phyloP scores from a whole-genome alignment of 2,797 vertebrate species.

The Enteromius viviparus region DNA sequence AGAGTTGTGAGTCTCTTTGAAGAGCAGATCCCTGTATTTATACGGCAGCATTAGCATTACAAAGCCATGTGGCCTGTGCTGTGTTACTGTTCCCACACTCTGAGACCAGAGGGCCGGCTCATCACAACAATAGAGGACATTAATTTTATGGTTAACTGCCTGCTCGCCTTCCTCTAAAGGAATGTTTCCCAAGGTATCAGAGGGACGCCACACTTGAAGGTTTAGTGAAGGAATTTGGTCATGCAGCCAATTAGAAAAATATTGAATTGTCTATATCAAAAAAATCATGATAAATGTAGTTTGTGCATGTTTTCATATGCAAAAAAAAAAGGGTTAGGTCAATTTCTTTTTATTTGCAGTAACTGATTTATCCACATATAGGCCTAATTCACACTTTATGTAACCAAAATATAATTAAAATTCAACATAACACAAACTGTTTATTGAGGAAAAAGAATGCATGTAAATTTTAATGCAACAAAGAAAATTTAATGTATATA shows the following conservation, averaged over 20 bases:
- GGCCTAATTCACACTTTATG: background rate
- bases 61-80: conserved; percentile 74
- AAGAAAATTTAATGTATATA: too few relatives aligned
- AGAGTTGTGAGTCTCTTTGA: conserved; percentile 61
- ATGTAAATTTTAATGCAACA: background rate
- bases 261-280: background rate
- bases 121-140: conserved; percentile 73
- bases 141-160: conserved; percentile 71
- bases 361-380: background rate
- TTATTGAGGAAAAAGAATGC: background rate
- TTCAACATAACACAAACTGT: background rate
- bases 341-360: background rate
- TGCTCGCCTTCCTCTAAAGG: conserved; percentile 64
- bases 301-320: conserved; percentile 5
- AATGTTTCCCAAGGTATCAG: conserved; percentile 74
- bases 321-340: background rate
- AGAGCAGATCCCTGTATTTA: conserved; percentile 71
- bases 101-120: conserved; percentile 73
- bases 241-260: background rate
- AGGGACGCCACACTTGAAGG: conserved; percentile 19
- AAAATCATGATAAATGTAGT: background rate
- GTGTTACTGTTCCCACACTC: conserved; percentile 84
- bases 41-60: conserved; percentile 76
- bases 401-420: background rate
- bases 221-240: conserved; percentile 21